phyloP scores from a whole-genome alignment of 2,113 vertebrate species.

The Sapajus apella region DNA sequence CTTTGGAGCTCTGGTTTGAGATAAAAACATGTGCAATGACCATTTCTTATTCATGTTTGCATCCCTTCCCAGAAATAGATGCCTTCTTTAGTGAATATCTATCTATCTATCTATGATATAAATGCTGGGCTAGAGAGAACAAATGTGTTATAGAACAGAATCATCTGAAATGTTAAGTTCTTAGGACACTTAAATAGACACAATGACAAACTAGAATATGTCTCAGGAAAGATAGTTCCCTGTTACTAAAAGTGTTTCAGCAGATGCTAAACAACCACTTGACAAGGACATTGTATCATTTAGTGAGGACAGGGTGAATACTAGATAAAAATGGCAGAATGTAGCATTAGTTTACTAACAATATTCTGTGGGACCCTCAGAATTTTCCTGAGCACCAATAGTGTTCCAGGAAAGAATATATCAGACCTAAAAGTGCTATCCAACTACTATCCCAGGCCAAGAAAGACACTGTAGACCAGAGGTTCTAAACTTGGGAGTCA shows the following conservation, averaged over 20 bases:
- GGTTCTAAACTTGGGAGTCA: not conserved
- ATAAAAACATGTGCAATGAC: not conserved
- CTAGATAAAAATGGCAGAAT: not conserved
- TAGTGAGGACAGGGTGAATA: not conserved
- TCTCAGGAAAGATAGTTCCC: constrained; percentile 1
- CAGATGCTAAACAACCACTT: constrained; percentile 23
- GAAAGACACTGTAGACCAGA: not conserved
- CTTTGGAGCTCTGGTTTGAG: not conserved
- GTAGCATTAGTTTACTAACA: constrained; percentile 4
- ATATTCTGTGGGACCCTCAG: not conserved
- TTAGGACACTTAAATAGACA: not conserved
- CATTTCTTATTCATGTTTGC: constrained; percentile 31
- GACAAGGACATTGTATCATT: constrained; percentile 29
- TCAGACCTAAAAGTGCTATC: constrained; percentile 5
- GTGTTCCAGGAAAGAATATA: constrained; percentile 29
- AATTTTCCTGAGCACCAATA: constrained; percentile 23
- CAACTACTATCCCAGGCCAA: not conserved
- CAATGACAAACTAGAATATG: not conserved
- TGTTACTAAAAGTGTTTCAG: constrained; percentile 11
- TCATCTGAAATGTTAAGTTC: constrained; percentile 39
- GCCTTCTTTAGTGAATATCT: not conserved
- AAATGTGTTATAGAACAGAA: constrained; percentile 16
- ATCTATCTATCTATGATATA: not conserved
- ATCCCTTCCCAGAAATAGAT: not conserved
- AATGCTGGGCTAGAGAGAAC: not conserved